A percentile compares a stretch with the other conserved stretches of the same genome.
phyloP scores from a whole-genome alignment of 2,888 invertebrate genomes.

The Leptinotarsa rubiginosa region DNA sequence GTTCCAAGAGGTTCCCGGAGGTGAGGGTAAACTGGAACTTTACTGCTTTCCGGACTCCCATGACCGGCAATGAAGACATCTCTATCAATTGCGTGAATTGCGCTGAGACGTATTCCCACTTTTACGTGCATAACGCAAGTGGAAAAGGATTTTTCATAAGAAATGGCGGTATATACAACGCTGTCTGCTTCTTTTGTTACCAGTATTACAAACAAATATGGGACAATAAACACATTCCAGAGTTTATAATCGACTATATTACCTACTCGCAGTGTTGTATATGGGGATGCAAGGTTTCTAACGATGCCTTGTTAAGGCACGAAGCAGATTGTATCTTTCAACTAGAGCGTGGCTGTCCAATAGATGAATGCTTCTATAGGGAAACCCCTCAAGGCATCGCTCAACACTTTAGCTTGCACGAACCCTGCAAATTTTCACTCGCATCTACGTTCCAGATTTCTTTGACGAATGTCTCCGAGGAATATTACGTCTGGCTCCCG shows the following conservation, averaged over 20 bases:
- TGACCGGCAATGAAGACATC: background rate
- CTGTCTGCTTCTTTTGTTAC: background rate
- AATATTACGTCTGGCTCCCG: background rate
- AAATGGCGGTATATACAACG: background rate
- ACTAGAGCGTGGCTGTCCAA: background rate
- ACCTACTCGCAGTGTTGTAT: background rate
- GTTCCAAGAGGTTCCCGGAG: background rate
- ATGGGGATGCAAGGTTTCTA: background rate
- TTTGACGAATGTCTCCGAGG: background rate
- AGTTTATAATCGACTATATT: no score
- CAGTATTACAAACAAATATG: background rate
- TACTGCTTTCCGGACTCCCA: background rate
- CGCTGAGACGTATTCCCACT: background rate
- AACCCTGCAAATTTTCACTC: background rate
- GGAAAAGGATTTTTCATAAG: background rate
- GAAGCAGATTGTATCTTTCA: background rate
- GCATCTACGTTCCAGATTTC: background rate
- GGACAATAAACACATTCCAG: background rate
- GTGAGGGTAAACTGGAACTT: background rate
- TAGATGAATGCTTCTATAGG: background rate
- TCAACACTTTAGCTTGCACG: background rate
- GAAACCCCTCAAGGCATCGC: background rate
- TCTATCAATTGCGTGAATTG: constrained; percentile 1
- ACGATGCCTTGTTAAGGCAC: background rate
- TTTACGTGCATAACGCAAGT: background rate